Evolutionary conservation across 2,888 invertebrate species (phyloP).

Genomic region (Thymelicus sylvestris): DNA sequence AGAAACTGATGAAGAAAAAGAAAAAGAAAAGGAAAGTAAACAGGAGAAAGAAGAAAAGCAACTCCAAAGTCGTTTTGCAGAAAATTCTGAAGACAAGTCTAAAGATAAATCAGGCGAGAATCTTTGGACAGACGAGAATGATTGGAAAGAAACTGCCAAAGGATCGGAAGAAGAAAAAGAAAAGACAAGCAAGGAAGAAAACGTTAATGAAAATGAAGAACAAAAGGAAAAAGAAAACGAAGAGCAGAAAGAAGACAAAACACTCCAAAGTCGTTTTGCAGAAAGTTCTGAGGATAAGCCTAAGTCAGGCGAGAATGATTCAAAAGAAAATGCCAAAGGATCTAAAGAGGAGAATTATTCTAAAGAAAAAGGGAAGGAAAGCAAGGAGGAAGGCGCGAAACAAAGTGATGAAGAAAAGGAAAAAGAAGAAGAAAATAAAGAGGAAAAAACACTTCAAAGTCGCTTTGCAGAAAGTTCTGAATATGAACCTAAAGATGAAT

Average conservation of each 20-base stretch:
- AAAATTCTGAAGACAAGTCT: neutral
- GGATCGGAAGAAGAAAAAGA: neutral
- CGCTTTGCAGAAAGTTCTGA: conserved; percentile 1
- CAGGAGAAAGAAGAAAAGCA: neutral
- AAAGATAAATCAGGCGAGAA: neutral
- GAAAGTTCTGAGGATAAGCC: neutral
- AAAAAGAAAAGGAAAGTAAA: neutral
- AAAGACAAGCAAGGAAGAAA: neutral
- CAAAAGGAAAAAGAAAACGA: neutral
- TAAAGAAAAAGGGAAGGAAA: neutral
- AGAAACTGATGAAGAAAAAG: neutral
- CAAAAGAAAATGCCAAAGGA: neutral
- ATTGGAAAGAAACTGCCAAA: neutral
- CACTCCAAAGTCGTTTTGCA: too few relatives aligned
- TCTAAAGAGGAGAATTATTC: neutral
- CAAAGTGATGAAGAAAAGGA: neutral
- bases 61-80: neutral
- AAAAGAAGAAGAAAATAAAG: neutral
- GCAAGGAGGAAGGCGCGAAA: neutral
- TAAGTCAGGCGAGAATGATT: neutral
- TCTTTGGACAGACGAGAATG: neutral
- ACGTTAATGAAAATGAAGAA: neutral
- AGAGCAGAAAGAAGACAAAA: too few relatives aligned
- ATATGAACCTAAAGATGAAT: neutral
- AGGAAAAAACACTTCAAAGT: neutral